phyloP scores from a whole-genome alignment of 1,140 invertebrate species.

The Sipha flava region DNA sequence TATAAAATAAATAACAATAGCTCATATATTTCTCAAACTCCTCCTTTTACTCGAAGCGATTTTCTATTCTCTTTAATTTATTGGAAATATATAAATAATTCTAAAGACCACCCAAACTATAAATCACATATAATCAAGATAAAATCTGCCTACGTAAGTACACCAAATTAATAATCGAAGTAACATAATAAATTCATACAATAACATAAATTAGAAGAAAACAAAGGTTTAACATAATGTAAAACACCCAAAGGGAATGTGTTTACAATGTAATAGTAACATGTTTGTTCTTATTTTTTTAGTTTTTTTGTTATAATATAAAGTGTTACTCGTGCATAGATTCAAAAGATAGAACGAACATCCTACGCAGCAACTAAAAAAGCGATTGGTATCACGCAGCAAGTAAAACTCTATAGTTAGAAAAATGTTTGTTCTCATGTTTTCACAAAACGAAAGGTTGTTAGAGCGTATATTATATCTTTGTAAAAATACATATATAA shows the following conservation, averaged over 20 bases:
- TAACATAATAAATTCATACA: conserved; percentile 10
- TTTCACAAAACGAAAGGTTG: neutral
- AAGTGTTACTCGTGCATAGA: conserved; percentile 24
- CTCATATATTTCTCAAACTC: neutral
- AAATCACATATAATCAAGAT: conserved; percentile 8
- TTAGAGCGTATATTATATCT: neutral
- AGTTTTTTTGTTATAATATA: conserved; percentile 14
- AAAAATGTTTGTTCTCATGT: conserved; percentile 16
- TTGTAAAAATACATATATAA: conserved; percentile 5
- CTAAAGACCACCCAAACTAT: conserved; percentile 23
- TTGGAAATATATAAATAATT: no score
- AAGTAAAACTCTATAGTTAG: conserved; percentile 4
- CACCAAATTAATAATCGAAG: conserved; percentile 8
- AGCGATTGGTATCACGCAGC: neutral
- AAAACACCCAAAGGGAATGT: conserved; percentile 23
- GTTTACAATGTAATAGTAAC: neutral
- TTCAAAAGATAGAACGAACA: conserved; percentile 14
- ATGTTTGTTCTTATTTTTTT: conserved; percentile 1
- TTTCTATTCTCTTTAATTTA: neutral
- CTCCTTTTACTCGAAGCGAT: neutral
- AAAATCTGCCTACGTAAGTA: neutral
- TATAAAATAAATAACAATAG: neutral
- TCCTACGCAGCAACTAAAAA: conserved; percentile 4
- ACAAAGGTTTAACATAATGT: neutral
- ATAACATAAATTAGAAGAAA: neutral